Evolutionary conservation across 2,888 invertebrate species (phyloP).

Genomic region (Liposcelis brunnea): DNA sequence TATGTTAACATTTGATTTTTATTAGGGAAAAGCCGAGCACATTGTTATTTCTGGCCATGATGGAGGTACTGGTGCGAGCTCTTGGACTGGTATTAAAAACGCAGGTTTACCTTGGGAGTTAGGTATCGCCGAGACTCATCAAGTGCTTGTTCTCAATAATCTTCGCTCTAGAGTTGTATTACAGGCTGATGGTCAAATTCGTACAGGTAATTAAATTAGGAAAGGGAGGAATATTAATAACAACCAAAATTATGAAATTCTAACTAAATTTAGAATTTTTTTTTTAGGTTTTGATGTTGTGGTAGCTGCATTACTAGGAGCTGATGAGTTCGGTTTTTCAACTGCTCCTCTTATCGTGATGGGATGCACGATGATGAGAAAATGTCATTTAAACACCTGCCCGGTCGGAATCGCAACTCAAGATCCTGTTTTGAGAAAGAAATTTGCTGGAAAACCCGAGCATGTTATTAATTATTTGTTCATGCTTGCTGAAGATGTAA

Average conservation of each 20-base stretch:
- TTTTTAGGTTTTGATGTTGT: conserved; percentile 74
- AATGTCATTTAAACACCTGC: conserved; percentile 97
- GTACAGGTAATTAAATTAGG: conserved; percentile 45
- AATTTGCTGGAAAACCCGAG: conserved; percentile 95
- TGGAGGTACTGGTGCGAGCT: conserved; percentile 96
- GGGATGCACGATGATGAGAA: conserved; percentile 99
- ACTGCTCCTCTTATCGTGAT: conserved; percentile 95
- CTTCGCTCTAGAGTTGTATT: conserved; percentile 81
- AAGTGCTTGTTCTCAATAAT: conserved; percentile 86
- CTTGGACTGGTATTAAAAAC: conserved; percentile 97
- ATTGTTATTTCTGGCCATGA: conserved; percentile 98
- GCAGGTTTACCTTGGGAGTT: conserved; percentile 98
- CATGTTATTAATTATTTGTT: conserved; percentile 96
- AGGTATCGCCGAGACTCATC: conserved; percentile 96
- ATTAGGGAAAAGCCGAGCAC: conserved; percentile 89
- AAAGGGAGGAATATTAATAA: neutral
- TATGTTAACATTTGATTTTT: conserved; percentile 4
- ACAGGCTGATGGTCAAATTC: conserved; percentile 90
- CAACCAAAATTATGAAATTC: neutral
- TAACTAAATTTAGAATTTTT: conserved; percentile 10
- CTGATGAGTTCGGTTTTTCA: conserved; percentile 97
- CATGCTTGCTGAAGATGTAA: conserved; percentile 91
- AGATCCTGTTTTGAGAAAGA: conserved; percentile 85
- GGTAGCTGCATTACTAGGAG: conserved; percentile 87
- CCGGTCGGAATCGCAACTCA: conserved; percentile 99